phyloP scores from a whole-genome alignment of 2,888 invertebrate species.

The Limnephilus lunatus region DNA sequence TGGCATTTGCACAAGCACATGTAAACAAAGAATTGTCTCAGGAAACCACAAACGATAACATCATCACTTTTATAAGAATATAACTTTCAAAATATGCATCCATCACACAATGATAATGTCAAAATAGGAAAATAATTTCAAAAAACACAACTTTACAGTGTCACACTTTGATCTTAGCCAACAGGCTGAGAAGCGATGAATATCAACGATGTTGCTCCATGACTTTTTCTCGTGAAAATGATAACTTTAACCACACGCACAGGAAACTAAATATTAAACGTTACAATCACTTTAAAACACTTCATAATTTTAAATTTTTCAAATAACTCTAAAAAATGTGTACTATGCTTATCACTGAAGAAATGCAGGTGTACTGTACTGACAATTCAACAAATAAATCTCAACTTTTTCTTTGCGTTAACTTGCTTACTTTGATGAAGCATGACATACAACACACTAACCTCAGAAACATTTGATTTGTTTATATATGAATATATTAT shows the following conservation, averaged over 20 bases:
- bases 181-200: too few species aligned
- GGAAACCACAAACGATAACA: neutral
- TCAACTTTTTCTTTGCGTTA: neutral
- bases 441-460: neutral
- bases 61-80: neutral
- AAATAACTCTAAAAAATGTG: neutral
- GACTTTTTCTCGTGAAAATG: neutral
- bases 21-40: neutral
- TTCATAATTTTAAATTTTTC: neutral
- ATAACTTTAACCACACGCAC: neutral
- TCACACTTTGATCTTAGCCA: too few species aligned
- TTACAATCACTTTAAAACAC: neutral
- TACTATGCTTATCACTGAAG: neutral
- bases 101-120: neutral
- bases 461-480: conserved; percentile 9
- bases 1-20: neutral
- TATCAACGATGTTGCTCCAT: neutral
- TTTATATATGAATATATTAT: neutral
- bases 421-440: neutral
- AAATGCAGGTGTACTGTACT: neutral
- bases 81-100: neutral
- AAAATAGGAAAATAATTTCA: neutral
- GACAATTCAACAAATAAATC: neutral
- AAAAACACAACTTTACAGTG: neutral
- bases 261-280: neutral